These are phyloP conservation scores for Amblyraja radiata DNA, from an alignment of 2,797 vertebrate species.

Conservation along the genomic window DNA sequence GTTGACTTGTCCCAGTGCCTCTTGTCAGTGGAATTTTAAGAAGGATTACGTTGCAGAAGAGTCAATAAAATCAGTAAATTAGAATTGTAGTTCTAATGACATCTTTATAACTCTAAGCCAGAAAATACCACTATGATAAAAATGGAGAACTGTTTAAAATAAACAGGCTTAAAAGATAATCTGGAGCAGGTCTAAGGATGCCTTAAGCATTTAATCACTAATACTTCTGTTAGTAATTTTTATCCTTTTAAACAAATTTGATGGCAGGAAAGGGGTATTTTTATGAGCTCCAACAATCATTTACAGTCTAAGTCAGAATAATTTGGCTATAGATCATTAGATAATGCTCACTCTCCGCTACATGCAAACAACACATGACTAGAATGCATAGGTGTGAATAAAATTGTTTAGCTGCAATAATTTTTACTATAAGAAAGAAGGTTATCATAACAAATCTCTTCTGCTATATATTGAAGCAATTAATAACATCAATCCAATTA, in stretches of 20 bases:
- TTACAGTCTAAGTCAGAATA: background rate
- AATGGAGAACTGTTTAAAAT: constrained; percentile 3
- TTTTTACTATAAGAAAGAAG: background rate
- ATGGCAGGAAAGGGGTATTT: background rate
- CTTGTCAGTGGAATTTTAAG: background rate
- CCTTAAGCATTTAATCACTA: background rate
- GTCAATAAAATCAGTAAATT: background rate
- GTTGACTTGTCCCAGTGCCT: too few species aligned
- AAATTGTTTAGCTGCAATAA: background rate
- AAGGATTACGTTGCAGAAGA: background rate
- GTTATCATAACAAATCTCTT: background rate
- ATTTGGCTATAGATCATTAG: background rate
- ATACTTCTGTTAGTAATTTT: background rate
- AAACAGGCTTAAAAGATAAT: background rate
- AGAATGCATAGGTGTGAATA: background rate
- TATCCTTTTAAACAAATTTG: background rate
- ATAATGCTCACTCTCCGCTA: background rate
- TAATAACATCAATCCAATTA: constrained; percentile 19
- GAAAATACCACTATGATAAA: background rate
- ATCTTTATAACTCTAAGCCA: background rate
- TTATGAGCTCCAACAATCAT: background rate
- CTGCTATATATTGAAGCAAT: background rate
- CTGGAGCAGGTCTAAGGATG: background rate
- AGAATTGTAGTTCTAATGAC: background rate
- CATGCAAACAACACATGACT: background rate